These are phyloP conservation scores for Papilio dardanus DNA, from an alignment of 1,140 invertebrate species.

Conservation along the genomic window DNA sequence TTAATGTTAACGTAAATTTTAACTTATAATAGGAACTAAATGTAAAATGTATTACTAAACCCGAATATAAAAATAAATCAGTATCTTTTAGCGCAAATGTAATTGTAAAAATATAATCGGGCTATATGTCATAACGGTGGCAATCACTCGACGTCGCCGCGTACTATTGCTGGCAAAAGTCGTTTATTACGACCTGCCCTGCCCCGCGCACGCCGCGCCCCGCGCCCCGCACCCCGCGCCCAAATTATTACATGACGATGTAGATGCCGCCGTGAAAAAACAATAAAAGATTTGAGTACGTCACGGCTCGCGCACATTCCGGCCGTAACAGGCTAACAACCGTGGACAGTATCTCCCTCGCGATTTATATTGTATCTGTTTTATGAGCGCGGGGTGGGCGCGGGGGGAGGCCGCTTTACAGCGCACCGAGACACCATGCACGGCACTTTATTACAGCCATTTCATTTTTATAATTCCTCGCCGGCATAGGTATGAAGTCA, in stretches of 20 bases:
- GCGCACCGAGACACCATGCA: slow-evolving; percentile 41
- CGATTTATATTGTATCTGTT: slow-evolving; percentile 75
- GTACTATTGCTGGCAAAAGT: slow-evolving; percentile 16
- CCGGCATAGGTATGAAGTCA: slow-evolving; percentile 12
- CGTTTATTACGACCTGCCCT: slow-evolving; percentile 10
- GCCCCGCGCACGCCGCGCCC: not conserved
- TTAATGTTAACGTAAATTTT: too few species aligned
- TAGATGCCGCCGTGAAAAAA: slow-evolving; percentile 65
- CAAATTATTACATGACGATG: slow-evolving; percentile 59
- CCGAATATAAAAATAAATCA: not conserved
- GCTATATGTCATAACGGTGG: not conserved
- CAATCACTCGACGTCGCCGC: not conserved
- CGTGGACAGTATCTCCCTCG: slow-evolving; percentile 63
- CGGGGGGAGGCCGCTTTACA: slow-evolving; percentile 43
- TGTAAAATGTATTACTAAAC: too few species aligned
- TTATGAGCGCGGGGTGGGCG: slow-evolving; percentile 66
- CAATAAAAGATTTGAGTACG: slow-evolving; percentile 75
- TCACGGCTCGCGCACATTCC: slow-evolving; percentile 66
- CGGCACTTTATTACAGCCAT: slow-evolving; percentile 34
- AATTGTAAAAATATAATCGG: slow-evolving; percentile 2
- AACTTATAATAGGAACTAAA: too few species aligned
- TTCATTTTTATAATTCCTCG: slow-evolving; percentile 38
- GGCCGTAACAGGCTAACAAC: slow-evolving; percentile 63
- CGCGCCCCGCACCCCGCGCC: not conserved
- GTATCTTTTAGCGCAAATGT: slow-evolving; percentile 6